A percentile compares a stretch with the other conserved stretches of the same genome.
Evolutionary conservation across 2,888 invertebrate species (phyloP).

Genomic region (Mamestra brassicae): DNA sequence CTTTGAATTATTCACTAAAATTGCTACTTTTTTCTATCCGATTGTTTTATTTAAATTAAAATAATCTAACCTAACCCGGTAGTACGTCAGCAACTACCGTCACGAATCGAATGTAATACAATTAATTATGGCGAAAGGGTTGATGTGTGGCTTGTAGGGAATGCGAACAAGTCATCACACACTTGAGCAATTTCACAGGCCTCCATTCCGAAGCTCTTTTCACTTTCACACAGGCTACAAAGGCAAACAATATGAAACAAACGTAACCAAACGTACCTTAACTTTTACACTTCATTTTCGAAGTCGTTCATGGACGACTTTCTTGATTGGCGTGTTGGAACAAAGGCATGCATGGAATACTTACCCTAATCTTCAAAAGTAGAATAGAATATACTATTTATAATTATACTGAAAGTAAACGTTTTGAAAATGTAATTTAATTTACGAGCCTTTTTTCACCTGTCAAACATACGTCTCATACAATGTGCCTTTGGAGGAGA

Average conservation of each 20-base stretch:
- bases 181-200: conserved; percentile 32
- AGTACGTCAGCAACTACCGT: no score
- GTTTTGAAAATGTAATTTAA: neutral
- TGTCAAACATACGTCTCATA: neutral
- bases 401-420: neutral
- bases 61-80: neutral
- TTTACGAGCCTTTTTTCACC: neutral
- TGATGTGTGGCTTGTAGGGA: conserved; percentile 22
- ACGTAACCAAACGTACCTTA: conserved; percentile 19
- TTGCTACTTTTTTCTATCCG: neutral
- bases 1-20: conserved; percentile 11
- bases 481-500: neutral
- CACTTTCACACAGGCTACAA: conserved; percentile 11
- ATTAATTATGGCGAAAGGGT: conserved; percentile 48
- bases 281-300: conserved; percentile 14
- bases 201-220: neutral
- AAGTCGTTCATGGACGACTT: conserved; percentile 18
- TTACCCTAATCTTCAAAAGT: neutral
- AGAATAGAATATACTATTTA: neutral
- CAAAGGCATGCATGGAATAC: neutral
- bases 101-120: conserved; percentile 21
- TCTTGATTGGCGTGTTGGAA: neutral
- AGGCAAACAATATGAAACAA: conserved; percentile 37
- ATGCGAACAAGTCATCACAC: conserved; percentile 45
- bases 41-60: neutral